Evolutionary conservation across 2,797 vertebrate species (phyloP).

Genomic region (Otolemur crassicaudatus): DNA sequence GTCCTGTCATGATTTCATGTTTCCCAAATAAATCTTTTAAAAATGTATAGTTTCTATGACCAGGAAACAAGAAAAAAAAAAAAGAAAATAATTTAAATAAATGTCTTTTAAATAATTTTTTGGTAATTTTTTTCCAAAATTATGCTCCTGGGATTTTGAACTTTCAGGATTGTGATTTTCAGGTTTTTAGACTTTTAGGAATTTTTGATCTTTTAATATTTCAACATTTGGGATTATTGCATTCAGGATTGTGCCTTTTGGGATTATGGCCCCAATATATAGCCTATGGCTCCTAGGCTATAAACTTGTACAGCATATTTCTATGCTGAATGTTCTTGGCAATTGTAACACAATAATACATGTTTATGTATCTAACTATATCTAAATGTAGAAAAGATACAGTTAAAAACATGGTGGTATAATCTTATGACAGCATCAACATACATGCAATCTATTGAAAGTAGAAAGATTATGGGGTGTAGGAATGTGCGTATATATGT

Average conservation of each 20-base stretch:
- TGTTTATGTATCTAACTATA: not conserved
- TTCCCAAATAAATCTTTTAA: not conserved
- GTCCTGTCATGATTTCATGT: not conserved
- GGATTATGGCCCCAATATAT: not conserved
- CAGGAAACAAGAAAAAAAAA: no score
- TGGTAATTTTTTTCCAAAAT: not conserved
- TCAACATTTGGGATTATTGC: not conserved
- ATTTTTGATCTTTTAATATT: not conserved
- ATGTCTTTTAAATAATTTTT: not conserved
- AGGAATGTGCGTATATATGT: not conserved
- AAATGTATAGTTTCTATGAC: not conserved
- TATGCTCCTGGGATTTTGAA: not conserved
- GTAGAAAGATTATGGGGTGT: not conserved
- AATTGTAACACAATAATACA: not conserved
- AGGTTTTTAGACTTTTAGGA: not conserved
- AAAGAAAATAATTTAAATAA: not conserved
- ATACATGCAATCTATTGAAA: no score
- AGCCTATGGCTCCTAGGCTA: not conserved
- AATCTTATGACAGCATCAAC: not conserved
- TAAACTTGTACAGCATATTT: not conserved
- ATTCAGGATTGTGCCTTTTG: not conserved
- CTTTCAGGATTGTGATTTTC: not conserved
- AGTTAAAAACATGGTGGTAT: not conserved
- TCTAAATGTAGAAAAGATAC: not conserved
- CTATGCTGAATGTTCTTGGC: not conserved